These are phyloP conservation scores for Drosophila nr. perissopoda DNA, from an alignment of 2,888 invertebrate genomes.

Conservation along the genomic window DNA sequence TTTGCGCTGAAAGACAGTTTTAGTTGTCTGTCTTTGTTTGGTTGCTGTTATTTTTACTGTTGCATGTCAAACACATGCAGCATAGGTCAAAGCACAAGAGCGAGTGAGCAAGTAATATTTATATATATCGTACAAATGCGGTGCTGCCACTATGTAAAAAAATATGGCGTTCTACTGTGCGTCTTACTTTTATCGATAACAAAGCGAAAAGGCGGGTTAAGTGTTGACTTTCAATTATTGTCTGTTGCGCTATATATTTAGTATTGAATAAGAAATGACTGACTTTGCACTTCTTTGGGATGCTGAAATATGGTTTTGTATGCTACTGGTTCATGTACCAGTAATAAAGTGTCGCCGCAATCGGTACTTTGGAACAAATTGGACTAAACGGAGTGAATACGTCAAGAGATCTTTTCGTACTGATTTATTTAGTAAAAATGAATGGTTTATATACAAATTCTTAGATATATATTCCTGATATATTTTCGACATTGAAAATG, in stretches of 20 bases:
- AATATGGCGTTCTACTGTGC: not conserved
- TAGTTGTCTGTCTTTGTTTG: slow-evolving; percentile 41
- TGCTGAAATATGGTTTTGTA: too few relatives aligned
- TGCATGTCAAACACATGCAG: slow-evolving; percentile 11
- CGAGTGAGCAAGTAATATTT: slow-evolving; percentile 38
- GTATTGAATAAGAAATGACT: too few relatives aligned
- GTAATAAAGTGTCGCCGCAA: too few relatives aligned
- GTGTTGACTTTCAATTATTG: not conserved
- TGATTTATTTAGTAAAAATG: too few relatives aligned
- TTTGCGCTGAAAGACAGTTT: slow-evolving; percentile 36
- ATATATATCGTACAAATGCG: not conserved
- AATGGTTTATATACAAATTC: too few relatives aligned
- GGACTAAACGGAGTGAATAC: too few relatives aligned
- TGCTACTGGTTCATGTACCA: too few relatives aligned
- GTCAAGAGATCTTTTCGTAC: too few relatives aligned
- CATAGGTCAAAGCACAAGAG: slow-evolving; percentile 57
- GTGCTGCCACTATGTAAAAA: slow-evolving; percentile 40
- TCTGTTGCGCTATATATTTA: slow-evolving; percentile 4
- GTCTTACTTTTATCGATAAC: slow-evolving; percentile 17
- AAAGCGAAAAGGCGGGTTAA: not conserved
- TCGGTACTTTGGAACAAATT: too few relatives aligned
- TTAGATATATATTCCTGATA: too few relatives aligned
- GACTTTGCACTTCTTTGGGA: too few relatives aligned
- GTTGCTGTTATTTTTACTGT: slow-evolving; percentile 35
- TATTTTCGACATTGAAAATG: slow-evolving; percentile 86